These are phyloP conservation scores for Morus bassanus DNA, from an alignment of 2,797 vertebrate genomes.

Conservation along the genomic window DNA sequence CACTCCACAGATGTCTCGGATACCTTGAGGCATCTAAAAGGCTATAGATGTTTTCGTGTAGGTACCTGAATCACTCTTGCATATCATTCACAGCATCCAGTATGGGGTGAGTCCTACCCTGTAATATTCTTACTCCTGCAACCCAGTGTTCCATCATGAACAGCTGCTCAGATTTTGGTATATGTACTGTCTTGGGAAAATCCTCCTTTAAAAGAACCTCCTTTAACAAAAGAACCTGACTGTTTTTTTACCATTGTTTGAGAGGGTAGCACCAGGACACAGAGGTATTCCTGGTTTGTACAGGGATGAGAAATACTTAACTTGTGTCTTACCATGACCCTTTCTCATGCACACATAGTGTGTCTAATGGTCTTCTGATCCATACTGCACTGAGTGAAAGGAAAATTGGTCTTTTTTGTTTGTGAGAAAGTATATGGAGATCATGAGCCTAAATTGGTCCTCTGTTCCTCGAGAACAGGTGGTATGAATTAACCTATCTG, in stretches of 20 bases:
- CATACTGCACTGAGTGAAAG: neutral
- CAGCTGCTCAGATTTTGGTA: neutral
- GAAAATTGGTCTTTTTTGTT: neutral
- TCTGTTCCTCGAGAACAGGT: neutral
- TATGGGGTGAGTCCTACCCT: neutral
- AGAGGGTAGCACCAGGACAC: neutral
- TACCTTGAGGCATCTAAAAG: neutral
- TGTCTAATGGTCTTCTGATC: neutral
- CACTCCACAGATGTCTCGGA: neutral
- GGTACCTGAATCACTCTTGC: neutral
- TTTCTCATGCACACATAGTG: neutral
- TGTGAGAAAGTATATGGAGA: neutral
- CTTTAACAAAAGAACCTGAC: neutral
- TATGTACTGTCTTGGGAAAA: neutral
- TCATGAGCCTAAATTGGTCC: neutral
- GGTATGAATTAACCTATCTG: neutral
- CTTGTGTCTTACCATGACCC: neutral
- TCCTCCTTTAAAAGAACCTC: neutral
- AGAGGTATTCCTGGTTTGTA: neutral
- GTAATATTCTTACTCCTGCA: neutral
- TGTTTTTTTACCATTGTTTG: neutral
- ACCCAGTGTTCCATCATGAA: neutral
- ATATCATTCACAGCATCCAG: neutral
- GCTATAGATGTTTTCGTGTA: neutral
- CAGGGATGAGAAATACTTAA: neutral